phyloP scores from a whole-genome alignment of 2,888 invertebrate species.

The Imbricaverruca yamaguchii region DNA sequence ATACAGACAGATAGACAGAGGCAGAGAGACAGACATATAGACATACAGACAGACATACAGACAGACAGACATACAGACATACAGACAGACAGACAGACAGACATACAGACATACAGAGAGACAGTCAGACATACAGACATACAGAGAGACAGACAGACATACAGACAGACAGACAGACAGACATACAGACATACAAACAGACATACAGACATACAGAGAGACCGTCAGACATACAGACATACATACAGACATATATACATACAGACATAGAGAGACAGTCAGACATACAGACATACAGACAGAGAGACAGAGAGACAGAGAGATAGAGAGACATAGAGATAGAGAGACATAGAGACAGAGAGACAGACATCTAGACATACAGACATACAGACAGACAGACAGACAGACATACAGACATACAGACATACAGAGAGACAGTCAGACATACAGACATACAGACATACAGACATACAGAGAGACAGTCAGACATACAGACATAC shows the following conservation, averaged over 20 bases:
- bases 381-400: neutral
- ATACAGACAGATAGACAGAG: no score
- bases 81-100: neutral
- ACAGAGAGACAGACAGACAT: neutral
- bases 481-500: neutral
- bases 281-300: neutral
- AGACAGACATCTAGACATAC: neutral
- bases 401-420: neutral
- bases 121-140: neutral
- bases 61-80: neutral
- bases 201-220: neutral
- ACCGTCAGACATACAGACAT: neutral
- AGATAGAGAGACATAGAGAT: neutral
- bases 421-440: constrained; percentile 2
- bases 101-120: neutral
- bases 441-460: neutral
- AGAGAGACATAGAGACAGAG: no score
- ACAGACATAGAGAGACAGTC: constrained; percentile 19
- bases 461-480: no score
- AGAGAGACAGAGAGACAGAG: neutral
- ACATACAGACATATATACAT: constrained; percentile 5
- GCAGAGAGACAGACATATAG: neutral
- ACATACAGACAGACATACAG: neutral
- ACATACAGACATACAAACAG: neutral
- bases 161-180: neutral